Evolutionary conservation across 2,797 vertebrate genomes (phyloP).

Genomic region (Peromyscus aztecus): DNA sequence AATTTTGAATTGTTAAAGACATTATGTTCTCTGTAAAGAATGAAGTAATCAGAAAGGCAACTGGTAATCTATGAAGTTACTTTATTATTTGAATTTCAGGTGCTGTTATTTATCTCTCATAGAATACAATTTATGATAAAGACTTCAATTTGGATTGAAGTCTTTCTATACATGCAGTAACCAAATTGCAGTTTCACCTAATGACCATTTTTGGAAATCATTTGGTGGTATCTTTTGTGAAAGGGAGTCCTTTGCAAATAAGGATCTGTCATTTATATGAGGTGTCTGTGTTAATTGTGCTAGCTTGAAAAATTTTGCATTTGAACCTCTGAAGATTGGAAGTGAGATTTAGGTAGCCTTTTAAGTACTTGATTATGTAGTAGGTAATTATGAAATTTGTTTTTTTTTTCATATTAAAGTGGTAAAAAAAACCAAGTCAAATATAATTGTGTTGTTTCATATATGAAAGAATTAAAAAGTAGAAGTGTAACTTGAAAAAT

Average conservation of each 20-base stretch:
- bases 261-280: constrained; percentile 37
- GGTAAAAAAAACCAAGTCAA: constrained; percentile 39
- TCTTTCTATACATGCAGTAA: constrained; percentile 25
- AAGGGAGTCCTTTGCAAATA: constrained; percentile 24
- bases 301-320: constrained; percentile 1
- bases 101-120: constrained; percentile 27
- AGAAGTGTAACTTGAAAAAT: background rate
- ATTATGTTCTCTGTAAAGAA: constrained; percentile 52
- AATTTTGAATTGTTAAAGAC: constrained; percentile 4
- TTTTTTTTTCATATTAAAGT: constrained; percentile 37
- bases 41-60: constrained; percentile 21
- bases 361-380: constrained; percentile 48
- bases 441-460: constrained; percentile 23
- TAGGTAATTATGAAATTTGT: background rate
- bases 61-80: constrained; percentile 7
- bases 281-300: constrained; percentile 33
- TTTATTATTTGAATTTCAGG: constrained; percentile 59
- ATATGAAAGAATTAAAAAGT: constrained; percentile 41
- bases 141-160: background rate
- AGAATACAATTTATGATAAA: constrained; percentile 18
- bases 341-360: constrained; percentile 42
- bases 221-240: constrained; percentile 37
- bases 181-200: constrained; percentile 62
- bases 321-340: constrained; percentile 26
- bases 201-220: constrained; percentile 18